Evolutionary conservation across 2,888 invertebrate species (phyloP).

Genomic region (Orthosia cruda): DNA sequence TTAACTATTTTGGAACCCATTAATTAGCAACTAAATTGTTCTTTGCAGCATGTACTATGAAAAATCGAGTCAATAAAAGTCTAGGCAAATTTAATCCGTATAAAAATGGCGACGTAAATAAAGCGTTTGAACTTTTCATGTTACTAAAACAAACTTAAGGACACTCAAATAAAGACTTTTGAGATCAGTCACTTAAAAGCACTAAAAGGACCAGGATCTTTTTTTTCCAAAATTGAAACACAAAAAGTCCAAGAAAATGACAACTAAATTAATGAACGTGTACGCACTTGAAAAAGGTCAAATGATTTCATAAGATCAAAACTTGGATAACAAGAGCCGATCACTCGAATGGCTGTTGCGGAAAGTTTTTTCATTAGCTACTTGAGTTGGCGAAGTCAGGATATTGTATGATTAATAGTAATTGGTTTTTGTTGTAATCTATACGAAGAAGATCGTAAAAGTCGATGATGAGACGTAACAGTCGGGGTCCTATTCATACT

Average conservation of each 20-base stretch:
- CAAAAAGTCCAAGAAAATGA: conserved; percentile 26
- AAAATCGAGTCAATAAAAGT: too few species aligned
- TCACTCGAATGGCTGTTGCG: conserved; percentile 53
- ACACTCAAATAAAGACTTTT: background rate
- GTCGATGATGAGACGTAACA: conserved; percentile 32
- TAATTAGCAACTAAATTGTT: too few species aligned
- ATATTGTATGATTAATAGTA: conserved; percentile 70
- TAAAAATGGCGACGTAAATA: background rate
- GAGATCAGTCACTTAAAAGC: conserved; percentile 4
- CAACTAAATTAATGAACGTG: conserved; percentile 48
- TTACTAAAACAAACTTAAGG: background rate
- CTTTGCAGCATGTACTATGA: too few species aligned
- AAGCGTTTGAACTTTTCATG: background rate
- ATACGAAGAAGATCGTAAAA: conserved; percentile 55
- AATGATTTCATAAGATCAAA: conserved; percentile 66
- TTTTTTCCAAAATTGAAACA: conserved; percentile 35
- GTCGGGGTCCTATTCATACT: background rate
- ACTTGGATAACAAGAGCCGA: conserved; percentile 60
- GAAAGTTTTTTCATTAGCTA: conserved; percentile 72
- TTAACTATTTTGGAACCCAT: too few species aligned
- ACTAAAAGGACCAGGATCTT: background rate
- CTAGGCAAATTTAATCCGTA: background rate
- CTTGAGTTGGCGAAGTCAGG: conserved; percentile 59
- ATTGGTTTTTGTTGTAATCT: conserved; percentile 69
- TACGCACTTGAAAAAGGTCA: conserved; percentile 51